phyloP scores from a whole-genome alignment of 2,888 invertebrate species.

The Leptopterna dolabrata region DNA sequence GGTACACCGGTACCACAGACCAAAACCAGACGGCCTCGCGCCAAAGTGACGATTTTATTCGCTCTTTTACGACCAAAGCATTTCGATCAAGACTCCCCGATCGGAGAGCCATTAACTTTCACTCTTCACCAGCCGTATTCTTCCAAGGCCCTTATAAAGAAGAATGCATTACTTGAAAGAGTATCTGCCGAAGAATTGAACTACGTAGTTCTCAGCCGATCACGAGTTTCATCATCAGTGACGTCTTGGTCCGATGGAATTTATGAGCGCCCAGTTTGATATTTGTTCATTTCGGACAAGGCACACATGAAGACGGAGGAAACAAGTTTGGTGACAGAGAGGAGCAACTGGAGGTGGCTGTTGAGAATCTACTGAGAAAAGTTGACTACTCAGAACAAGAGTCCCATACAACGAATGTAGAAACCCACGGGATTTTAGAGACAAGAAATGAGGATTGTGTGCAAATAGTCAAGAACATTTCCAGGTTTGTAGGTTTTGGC shows the following conservation, averaged over 20 bases:
- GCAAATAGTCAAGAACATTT: not conserved
- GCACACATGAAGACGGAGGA: not conserved
- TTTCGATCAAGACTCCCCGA: not conserved
- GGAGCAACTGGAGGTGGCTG: not conserved
- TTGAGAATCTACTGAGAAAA: not conserved
- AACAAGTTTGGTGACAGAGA: not conserved
- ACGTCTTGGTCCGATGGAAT: not conserved
- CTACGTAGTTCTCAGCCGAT: not conserved
- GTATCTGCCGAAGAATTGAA: not conserved
- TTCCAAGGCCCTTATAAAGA: not conserved
- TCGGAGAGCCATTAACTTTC: not conserved
- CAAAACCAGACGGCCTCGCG: not conserved
- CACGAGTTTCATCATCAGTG: not conserved
- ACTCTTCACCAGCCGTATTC: not conserved
- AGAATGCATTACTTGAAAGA: not conserved
- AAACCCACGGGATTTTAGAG: not conserved
- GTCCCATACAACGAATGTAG: too few species aligned
- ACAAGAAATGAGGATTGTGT: not conserved
- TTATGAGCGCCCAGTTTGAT: conserved; percentile 5
- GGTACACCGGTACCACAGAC: not conserved
- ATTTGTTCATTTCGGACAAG: not conserved
- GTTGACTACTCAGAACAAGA: not conserved
- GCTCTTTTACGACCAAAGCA: not conserved
- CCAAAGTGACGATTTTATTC: not conserved
- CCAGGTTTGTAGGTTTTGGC: not conserved